Conservation (phyloP, 2,888 invertebrate species). For the Notodonta ziczac region DNA sequence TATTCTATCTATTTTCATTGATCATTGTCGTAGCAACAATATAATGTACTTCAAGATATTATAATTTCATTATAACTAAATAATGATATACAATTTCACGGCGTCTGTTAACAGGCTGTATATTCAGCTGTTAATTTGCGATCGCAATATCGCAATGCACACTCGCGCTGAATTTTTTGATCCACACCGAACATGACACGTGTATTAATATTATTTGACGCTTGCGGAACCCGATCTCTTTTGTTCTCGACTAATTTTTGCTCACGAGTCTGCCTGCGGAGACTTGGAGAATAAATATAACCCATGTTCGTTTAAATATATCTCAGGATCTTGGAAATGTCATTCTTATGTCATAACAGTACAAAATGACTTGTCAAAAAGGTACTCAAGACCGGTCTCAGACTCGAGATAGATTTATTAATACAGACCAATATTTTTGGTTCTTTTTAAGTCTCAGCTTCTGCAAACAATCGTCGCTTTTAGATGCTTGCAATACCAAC, state of each 20-base stretch:
- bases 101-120: constrained; percentile 9
- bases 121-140: constrained; percentile 14
- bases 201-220: constrained; percentile 1
- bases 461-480: too few relatives aligned
- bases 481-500: too few relatives aligned
- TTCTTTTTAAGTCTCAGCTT: too few relatives aligned
- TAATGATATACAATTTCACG: background rate
- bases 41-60: background rate
- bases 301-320: too few relatives aligned
- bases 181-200: constrained; percentile 7
- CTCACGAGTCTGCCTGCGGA: background rate
- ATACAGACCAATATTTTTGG: too few relatives aligned
- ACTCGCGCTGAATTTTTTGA: constrained; percentile 6
- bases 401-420: too few relatives aligned
- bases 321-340: too few relatives aligned
- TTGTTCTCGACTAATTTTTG: background rate
- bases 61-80: background rate
- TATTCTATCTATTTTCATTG: too few relatives aligned
- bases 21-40: constrained; percentile 1
- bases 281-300: background rate
- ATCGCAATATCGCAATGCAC: constrained; percentile 15
- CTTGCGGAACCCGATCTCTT: background rate
- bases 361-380: too few relatives aligned
- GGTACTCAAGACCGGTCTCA: too few relatives aligned
- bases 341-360: too few relatives aligned